Conservation (phyloP, 2,797 vertebrate species). For the Hypotaenidia philippensis region DNA sequence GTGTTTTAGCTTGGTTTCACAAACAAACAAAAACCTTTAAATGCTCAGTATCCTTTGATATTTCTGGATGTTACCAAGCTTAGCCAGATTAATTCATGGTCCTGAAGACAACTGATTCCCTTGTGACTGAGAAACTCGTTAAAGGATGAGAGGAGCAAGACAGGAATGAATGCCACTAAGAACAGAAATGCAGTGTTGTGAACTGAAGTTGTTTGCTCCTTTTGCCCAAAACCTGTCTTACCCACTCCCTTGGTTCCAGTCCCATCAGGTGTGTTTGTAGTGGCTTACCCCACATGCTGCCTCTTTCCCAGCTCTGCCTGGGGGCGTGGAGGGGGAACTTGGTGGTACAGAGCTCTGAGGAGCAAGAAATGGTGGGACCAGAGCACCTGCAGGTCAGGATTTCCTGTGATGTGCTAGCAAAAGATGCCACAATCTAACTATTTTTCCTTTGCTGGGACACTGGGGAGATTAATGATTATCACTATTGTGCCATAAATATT, state of each 20-base stretch:
- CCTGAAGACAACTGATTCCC: not conserved
- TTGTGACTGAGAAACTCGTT: not conserved
- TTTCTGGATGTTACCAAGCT: not conserved
- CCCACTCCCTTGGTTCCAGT: not conserved
- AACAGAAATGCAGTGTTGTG: not conserved
- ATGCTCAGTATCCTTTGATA: not conserved
- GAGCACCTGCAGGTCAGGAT: not conserved
- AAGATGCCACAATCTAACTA: not conserved
- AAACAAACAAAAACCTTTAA: not conserved
- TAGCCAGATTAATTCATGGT: not conserved
- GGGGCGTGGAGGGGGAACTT: not conserved
- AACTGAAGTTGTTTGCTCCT: not conserved
- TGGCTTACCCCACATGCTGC: fast-evolving
- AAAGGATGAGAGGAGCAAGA: not conserved
- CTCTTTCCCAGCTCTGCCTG: not conserved
- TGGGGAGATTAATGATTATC: not conserved
- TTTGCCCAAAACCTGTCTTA: not conserved
- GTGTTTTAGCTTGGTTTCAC: not conserved
- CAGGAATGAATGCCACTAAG: not conserved
- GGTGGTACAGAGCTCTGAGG: not conserved
- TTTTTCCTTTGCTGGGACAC: not conserved
- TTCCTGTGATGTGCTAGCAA: not conserved
- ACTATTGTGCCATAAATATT: not conserved
- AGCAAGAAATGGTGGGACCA: not conserved
- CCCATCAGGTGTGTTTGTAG: not conserved